phyloP scores from a whole-genome alignment of 2,797 vertebrate genomes.

The Halcyon chelicuti region DNA sequence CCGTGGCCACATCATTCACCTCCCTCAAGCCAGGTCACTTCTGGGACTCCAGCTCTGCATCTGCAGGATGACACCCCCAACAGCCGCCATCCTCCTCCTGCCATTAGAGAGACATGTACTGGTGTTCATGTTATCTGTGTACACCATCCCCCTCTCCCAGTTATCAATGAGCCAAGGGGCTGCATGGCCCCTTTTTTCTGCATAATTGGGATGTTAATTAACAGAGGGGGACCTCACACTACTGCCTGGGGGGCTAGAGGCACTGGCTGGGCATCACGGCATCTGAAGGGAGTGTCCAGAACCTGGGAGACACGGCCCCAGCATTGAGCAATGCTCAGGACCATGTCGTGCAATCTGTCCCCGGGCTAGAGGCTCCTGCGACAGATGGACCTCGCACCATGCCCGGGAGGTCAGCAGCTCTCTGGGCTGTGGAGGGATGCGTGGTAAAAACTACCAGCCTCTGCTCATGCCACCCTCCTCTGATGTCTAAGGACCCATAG shows the following conservation, averaged over 20 bases:
- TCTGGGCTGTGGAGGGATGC: not conserved
- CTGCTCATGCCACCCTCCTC: not conserved
- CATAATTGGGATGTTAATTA: not conserved
- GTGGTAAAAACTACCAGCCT: not conserved
- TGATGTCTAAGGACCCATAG: accelerated
- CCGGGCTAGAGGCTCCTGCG: not conserved
- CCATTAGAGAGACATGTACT: not conserved
- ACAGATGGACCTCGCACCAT: not conserved
- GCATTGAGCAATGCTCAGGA: not conserved
- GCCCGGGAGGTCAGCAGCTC: not conserved
- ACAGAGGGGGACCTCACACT: accelerated
- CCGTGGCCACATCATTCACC: accelerated
- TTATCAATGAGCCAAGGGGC: not conserved
- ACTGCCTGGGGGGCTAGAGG: not conserved
- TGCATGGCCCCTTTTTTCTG: not conserved
- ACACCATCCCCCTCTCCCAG: accelerated
- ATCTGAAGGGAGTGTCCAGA: not conserved
- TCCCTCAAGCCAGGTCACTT: not conserved
- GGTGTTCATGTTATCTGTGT: accelerated
- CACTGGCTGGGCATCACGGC: accelerated
- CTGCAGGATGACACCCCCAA: not conserved
- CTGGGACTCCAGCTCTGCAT: not conserved
- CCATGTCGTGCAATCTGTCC: not conserved
- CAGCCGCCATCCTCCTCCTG: not conserved
- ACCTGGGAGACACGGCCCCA: not conserved